Conservation (phyloP, 2,113 vertebrate genomes). For the Corydoras sp. region DNA sequence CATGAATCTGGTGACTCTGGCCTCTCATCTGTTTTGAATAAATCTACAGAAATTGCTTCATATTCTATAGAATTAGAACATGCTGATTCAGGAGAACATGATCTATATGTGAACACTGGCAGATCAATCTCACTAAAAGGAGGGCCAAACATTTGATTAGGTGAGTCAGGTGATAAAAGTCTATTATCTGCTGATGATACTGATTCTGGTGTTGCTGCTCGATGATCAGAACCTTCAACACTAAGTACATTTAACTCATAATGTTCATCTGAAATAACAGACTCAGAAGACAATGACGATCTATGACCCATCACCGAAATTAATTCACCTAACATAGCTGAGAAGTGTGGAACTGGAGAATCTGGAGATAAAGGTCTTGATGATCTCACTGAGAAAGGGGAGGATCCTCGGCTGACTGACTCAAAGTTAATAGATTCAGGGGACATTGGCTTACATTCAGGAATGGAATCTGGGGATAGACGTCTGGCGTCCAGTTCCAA, state of each 20-base stretch:
- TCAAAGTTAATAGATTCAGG: conserved; percentile 7
- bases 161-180: conserved; percentile 46
- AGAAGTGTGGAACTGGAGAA: conserved; percentile 43
- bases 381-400: conserved; percentile 27
- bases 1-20: conserved; percentile 30
- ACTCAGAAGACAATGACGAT: conserved; percentile 37
- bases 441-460: conserved; percentile 35
- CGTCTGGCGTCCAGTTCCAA: conserved; percentile 23
- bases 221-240: background rate
- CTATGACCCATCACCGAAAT: conserved; percentile 12
- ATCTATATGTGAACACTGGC: conserved; percentile 8
- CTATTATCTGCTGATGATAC: conserved; percentile 21
- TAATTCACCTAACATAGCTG: conserved; percentile 8
- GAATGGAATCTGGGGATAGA: conserved; percentile 17
- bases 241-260: conserved; percentile 17
- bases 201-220: conserved; percentile 42
- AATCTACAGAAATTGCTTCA: background rate
- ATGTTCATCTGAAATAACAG: conserved; percentile 40
- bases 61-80: conserved; percentile 8
- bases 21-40: conserved; percentile 14
- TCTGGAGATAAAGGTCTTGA: conserved; percentile 12
- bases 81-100: conserved; percentile 28
- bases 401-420: conserved; percentile 28
- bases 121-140: background rate
- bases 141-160: conserved; percentile 35